phyloP scores from a whole-genome alignment of 2,113 vertebrate genomes.

The Chrysochloris asiatica region DNA sequence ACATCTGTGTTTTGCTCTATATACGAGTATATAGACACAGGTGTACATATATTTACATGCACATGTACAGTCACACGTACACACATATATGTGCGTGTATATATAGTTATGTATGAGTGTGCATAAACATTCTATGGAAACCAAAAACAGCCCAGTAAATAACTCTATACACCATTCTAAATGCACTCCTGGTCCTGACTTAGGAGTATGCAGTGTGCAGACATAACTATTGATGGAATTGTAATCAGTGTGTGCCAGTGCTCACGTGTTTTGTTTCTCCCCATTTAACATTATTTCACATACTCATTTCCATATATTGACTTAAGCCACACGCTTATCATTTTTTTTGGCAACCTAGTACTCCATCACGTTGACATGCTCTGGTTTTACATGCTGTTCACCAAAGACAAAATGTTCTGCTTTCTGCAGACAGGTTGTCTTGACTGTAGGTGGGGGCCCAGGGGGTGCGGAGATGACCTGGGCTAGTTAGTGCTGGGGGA shows the following conservation, averaged over 20 bases:
- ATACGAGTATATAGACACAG: too few relatives aligned
- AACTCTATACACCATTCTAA: slow-evolving; percentile 1
- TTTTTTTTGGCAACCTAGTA: slow-evolving; percentile 65
- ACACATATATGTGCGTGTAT: background rate
- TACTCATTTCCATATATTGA: slow-evolving; percentile 68
- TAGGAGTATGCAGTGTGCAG: background rate
- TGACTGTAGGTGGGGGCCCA: accelerated
- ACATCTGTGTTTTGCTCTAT: too few relatives aligned
- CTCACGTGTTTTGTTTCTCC: slow-evolving; percentile 3
- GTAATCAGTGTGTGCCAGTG: slow-evolving; percentile 10
- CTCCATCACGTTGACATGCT: slow-evolving; percentile 39
- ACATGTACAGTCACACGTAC: too few relatives aligned
- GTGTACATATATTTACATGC: too few relatives aligned
- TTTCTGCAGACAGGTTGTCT: background rate
- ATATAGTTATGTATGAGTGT: background rate
- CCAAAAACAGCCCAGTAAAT: background rate
- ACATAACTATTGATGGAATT: slow-evolving; percentile 31
- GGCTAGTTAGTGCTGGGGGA: background rate
- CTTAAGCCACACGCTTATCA: background rate
- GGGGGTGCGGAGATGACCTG: background rate
- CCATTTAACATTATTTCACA: slow-evolving; percentile 33
- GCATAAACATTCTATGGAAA: background rate
- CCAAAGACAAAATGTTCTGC: slow-evolving; percentile 20
- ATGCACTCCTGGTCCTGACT: slow-evolving; percentile 15
- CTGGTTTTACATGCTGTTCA: slow-evolving; percentile 14